Evolutionary conservation across 2,113 vertebrate species (phyloP).

Genomic region (Eupsittula cactorum): DNA sequence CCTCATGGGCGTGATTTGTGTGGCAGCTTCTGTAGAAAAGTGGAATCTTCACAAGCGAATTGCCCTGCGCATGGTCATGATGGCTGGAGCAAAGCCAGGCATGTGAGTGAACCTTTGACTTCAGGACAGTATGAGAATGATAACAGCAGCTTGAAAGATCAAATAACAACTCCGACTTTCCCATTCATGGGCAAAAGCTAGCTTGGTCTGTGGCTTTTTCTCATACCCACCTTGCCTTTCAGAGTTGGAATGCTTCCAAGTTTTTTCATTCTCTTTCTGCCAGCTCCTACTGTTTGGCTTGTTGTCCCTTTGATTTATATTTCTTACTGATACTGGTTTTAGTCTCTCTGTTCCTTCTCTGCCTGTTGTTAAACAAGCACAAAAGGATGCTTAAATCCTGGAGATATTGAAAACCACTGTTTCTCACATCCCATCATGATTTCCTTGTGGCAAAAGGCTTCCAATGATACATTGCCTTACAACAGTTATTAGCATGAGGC

Average conservation of each 20-base stretch:
- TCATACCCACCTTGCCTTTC: neutral
- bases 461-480: neutral
- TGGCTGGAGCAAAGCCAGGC: conserved; percentile 96
- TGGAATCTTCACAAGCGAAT: conserved; percentile 97
- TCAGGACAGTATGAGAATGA: neutral
- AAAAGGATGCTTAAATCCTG: neutral
- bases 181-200: neutral
- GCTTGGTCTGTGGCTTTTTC: neutral
- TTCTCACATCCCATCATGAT: neutral
- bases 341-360: neutral
- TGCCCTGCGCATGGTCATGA: conserved; percentile 95
- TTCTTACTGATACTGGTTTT: neutral
- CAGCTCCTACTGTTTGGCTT: neutral
- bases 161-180: neutral
- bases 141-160: neutral
- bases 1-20: conserved; percentile 95
- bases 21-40: conserved; percentile 96
- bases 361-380: neutral
- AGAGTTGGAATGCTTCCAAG: neutral
- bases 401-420: neutral
- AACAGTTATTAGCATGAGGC: neutral
- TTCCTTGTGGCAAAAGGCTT: neutral
- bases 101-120: conserved; percentile 82
- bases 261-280: neutral
- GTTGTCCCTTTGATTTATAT: neutral